phyloP scores from a whole-genome alignment of 1,140 invertebrate genomes.

The Penaeus chinensis region DNA sequence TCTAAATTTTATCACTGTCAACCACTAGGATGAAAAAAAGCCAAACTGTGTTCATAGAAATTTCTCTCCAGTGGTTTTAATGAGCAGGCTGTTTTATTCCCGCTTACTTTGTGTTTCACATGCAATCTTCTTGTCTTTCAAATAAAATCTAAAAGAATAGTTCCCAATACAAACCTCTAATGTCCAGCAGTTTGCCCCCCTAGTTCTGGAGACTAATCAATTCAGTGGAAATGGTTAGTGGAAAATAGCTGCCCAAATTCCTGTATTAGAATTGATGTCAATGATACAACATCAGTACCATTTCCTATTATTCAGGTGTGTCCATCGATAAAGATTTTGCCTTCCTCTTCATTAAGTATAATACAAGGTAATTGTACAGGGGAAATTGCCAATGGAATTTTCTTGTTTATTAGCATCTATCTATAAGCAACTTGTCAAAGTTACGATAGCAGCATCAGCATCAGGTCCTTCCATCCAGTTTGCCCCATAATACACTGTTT shows the following conservation, averaged over 20 bases:
- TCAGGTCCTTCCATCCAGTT: slow-evolving; percentile 60
- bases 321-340: slow-evolving; percentile 58
- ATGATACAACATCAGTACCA: slow-evolving; percentile 57
- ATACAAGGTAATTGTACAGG: slow-evolving; percentile 56
- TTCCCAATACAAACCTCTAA: slow-evolving; percentile 57
- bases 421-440: slow-evolving; percentile 39
- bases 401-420: slow-evolving; percentile 57
- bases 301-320: slow-evolving; percentile 60
- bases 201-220: slow-evolving; percentile 61
- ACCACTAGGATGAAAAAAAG: slow-evolving; percentile 51
- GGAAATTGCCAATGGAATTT: slow-evolving; percentile 61
- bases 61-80: slow-evolving; percentile 56
- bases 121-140: slow-evolving; percentile 61
- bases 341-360: slow-evolving; percentile 56
- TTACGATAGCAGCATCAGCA: slow-evolving; percentile 42
- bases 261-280: slow-evolving; percentile 57
- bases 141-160: slow-evolving; percentile 56
- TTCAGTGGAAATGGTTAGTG: slow-evolving; percentile 60
- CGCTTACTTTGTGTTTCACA: slow-evolving; percentile 60
- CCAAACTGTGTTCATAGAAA: slow-evolving; percentile 37
- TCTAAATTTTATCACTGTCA: slow-evolving; percentile 58
- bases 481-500: slow-evolving; percentile 53
- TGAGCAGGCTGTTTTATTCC: slow-evolving; percentile 61
- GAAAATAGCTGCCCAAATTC: slow-evolving; percentile 61
- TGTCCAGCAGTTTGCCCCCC: slow-evolving; percentile 60